Conservation (phyloP, 2,113 vertebrate species). For the Spheniscus mendiculus region DNA sequence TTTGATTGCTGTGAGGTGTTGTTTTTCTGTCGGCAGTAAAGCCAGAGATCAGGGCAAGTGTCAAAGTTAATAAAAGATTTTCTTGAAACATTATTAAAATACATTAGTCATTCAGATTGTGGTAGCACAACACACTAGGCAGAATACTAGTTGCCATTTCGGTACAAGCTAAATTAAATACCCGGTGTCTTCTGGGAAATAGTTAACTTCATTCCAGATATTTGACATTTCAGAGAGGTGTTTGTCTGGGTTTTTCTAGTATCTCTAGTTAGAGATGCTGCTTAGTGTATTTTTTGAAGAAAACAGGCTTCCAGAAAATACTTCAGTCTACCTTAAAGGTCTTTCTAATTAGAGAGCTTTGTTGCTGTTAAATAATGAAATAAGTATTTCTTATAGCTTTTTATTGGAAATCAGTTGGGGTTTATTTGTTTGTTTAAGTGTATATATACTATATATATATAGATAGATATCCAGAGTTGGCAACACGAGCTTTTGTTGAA, state of each 20-base stretch:
- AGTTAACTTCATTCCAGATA: background rate
- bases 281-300: background rate
- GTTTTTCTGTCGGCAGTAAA: background rate
- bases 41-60: background rate
- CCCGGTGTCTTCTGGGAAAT: background rate
- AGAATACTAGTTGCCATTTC: background rate
- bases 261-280: background rate
- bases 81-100: background rate
- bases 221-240: background rate
- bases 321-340: background rate
- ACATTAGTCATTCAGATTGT: background rate
- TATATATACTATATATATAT: background rate
- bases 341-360: background rate
- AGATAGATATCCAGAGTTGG: background rate
- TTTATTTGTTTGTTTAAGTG: background rate
- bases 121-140: background rate
- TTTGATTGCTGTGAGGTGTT: background rate
- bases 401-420: background rate
- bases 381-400: background rate
- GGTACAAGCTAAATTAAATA: background rate
- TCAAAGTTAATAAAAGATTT: background rate
- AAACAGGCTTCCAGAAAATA: background rate
- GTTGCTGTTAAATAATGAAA: background rate
- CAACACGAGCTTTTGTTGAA: background rate
- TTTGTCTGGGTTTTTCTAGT: background rate